Evolutionary conservation across 2,113 vertebrate genomes (phyloP).

Genomic region (Phalacrocorax aristotelis): DNA sequence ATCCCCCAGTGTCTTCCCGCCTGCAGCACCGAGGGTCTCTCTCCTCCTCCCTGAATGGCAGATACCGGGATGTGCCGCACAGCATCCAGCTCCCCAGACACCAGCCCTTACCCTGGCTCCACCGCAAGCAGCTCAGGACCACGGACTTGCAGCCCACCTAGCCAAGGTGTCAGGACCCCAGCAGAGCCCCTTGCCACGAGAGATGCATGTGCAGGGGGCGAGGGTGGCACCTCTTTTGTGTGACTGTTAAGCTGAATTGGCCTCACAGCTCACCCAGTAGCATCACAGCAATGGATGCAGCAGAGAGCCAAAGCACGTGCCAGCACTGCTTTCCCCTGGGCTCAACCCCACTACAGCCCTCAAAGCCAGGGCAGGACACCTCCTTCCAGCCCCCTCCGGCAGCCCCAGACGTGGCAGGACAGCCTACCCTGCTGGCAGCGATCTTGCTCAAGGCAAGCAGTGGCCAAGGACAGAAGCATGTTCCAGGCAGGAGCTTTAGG

Average conservation of each 20-base stretch:
- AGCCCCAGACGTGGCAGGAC: neutral
- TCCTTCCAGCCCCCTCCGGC: accelerated
- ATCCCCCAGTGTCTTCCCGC: neutral
- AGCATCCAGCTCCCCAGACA: neutral
- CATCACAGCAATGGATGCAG: accelerated
- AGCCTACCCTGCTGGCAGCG: neutral
- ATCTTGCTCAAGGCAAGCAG: neutral
- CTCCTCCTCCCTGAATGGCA: neutral
- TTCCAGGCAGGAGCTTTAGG: neutral
- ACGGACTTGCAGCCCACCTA: neutral
- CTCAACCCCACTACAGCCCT: neutral
- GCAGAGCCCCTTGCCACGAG: neutral
- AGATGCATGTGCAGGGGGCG: accelerated
- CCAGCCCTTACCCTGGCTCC: neutral
- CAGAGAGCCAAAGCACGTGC: accelerated
- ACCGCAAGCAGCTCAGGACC: neutral
- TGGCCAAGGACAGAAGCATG: neutral
- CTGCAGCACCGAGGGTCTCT: neutral
- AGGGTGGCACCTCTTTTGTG: neutral
- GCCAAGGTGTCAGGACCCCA: neutral
- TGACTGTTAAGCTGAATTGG: neutral
- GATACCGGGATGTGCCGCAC: neutral
- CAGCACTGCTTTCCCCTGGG: accelerated
- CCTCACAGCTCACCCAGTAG: neutral
- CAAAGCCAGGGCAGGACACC: accelerated